These are phyloP conservation scores for Argopecten irradians DNA, from an alignment of 1,140 invertebrate genomes.

Conservation along the genomic window DNA sequence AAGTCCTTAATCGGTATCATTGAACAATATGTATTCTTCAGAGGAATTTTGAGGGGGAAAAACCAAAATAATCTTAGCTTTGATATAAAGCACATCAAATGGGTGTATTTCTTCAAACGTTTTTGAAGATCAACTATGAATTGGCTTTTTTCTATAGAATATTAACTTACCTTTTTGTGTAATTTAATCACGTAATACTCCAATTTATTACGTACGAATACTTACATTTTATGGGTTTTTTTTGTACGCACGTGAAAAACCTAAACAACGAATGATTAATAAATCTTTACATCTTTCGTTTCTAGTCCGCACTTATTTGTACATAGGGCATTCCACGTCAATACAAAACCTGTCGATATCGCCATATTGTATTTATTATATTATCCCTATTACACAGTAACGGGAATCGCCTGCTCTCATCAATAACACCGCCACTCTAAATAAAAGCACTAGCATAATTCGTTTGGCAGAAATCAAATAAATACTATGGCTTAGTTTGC, in stretches of 20 bases:
- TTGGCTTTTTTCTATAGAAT: too few species aligned
- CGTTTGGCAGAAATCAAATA: slow-evolving; percentile 1
- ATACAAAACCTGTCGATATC: background rate
- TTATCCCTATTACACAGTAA: background rate
- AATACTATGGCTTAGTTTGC: background rate
- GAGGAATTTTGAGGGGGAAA: too few species aligned
- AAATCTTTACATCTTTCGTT: background rate
- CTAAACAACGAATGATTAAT: background rate
- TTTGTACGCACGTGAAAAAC: background rate
- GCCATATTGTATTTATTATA: background rate
- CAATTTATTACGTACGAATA: background rate
- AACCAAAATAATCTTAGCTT: too few species aligned
- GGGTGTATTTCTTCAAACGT: too few species aligned
- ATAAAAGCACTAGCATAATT: background rate
- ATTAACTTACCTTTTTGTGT: too few species aligned
- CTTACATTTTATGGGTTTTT: background rate
- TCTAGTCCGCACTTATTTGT: background rate
- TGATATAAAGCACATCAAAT: too few species aligned
- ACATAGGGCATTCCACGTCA: background rate
- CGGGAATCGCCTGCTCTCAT: background rate
- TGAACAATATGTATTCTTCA: too few species aligned
- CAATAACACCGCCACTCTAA: slow-evolving; percentile 9
- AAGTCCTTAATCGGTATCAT: too few species aligned
- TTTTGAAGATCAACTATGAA: too few species aligned
- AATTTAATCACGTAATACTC: background rate